Conservation (phyloP, 2,113 vertebrate species). For the Actenoides hombroni region DNA sequence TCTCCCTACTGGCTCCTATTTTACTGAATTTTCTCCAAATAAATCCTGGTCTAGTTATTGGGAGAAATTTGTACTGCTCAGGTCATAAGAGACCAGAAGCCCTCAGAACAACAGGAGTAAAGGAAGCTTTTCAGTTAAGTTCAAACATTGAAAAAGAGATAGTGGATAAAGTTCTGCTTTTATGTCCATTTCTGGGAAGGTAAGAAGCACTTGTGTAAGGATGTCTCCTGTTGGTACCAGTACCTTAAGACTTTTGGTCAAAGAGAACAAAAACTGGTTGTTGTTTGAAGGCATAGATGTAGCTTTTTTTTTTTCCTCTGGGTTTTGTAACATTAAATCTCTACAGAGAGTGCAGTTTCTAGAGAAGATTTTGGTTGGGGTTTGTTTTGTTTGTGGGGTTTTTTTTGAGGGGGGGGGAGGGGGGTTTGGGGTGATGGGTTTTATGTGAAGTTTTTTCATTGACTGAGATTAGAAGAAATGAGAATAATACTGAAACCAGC, state of each 20-base stretch:
- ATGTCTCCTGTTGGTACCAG: background rate
- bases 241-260: background rate
- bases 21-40: background rate
- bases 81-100: background rate
- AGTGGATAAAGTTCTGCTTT: background rate
- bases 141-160: background rate
- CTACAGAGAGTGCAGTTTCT: background rate
- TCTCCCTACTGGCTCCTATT: background rate
- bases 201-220: background rate
- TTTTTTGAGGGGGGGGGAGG: too few relatives aligned
- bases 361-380: background rate
- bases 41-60: background rate
- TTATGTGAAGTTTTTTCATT: background rate
- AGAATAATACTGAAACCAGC: background rate
- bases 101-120: background rate
- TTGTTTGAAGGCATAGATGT: background rate
- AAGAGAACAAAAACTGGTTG: background rate
- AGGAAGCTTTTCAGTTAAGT: background rate
- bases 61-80: background rate
- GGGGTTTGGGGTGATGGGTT: background rate
- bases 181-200: background rate
- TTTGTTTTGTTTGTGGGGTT: background rate
- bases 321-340: background rate
- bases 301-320: background rate
- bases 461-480: background rate